Conservation (phyloP, 2,113 vertebrate species). For the Lepus timidus region DNA sequence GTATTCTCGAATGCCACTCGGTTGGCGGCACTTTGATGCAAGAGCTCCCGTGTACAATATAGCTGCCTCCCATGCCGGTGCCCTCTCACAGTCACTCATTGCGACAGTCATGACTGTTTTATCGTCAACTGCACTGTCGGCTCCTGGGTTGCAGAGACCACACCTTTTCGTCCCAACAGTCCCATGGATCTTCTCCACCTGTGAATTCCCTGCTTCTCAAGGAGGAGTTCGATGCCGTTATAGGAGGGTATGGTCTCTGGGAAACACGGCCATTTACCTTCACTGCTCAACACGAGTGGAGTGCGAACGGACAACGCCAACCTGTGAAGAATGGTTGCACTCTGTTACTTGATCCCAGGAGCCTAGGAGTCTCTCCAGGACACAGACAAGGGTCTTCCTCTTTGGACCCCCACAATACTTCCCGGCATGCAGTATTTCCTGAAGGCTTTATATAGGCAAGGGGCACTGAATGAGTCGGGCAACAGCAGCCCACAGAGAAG, state of each 20-base stretch:
- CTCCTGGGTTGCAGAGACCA: background rate
- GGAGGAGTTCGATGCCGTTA: background rate
- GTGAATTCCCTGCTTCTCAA: background rate
- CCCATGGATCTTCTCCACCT: background rate
- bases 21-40: rapidly evolving
- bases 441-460: background rate
- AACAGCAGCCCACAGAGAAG: background rate
- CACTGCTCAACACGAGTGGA: background rate
- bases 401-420: too few relatives aligned
- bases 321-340: rapidly evolving
- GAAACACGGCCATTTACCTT: background rate
- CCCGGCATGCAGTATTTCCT: background rate
- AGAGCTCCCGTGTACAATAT: rapidly evolving
- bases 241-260: background rate
- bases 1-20: background rate
- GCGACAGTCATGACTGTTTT: background rate
- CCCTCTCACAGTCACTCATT: background rate
- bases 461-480: background rate
- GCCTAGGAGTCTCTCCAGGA: background rate
- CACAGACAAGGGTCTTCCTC: too few relatives aligned
- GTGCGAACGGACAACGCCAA: too few relatives aligned
- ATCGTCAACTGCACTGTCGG: background rate
- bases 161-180: rapidly evolving
- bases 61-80: too few relatives aligned
- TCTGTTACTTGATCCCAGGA: rapidly evolving